Conservation (phyloP, 2,888 invertebrate species). For the Euproctis similis region DNA sequence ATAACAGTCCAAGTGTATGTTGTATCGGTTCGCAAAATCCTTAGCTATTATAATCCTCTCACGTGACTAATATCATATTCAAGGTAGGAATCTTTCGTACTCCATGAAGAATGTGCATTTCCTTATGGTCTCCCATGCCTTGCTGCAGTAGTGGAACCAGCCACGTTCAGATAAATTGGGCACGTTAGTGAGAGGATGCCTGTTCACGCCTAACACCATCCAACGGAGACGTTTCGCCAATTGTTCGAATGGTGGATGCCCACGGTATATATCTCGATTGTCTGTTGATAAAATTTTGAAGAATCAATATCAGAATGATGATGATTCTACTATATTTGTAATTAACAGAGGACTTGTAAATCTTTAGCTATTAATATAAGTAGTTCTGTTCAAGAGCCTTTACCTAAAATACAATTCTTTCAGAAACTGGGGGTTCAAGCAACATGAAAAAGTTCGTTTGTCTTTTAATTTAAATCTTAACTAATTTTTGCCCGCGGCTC, state of each 20-base stretch:
- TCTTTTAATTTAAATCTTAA: no score
- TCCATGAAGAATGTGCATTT: slow-evolving; percentile 90
- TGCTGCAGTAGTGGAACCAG: slow-evolving; percentile 88
- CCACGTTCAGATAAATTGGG: slow-evolving; percentile 84
- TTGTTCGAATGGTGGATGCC: slow-evolving; percentile 78
- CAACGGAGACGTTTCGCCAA: slow-evolving; percentile 80
- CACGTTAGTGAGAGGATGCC: slow-evolving; percentile 82
- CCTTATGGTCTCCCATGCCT: slow-evolving; percentile 89
- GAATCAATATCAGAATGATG: no score
- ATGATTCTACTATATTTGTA: no score
- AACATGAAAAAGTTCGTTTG: no score
- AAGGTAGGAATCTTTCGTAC: slow-evolving; percentile 86
- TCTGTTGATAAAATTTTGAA: no score
- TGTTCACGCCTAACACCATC: slow-evolving; percentile 81
- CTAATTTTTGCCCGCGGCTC: no score
- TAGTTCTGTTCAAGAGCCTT: no score
- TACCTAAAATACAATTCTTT: no score
- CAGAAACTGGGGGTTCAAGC: no score
- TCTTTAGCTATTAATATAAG: no score
- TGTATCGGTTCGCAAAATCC: slow-evolving; percentile 14
- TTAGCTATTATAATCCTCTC: slow-evolving; percentile 9
- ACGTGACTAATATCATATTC: slow-evolving; percentile 17
- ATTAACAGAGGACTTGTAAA: no score
- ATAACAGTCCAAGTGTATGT: slow-evolving; percentile 13
- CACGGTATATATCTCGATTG: slow-evolving; percentile 67